Conservation (phyloP, 2,888 invertebrate genomes). For the Nebria brevicollis region DNA sequence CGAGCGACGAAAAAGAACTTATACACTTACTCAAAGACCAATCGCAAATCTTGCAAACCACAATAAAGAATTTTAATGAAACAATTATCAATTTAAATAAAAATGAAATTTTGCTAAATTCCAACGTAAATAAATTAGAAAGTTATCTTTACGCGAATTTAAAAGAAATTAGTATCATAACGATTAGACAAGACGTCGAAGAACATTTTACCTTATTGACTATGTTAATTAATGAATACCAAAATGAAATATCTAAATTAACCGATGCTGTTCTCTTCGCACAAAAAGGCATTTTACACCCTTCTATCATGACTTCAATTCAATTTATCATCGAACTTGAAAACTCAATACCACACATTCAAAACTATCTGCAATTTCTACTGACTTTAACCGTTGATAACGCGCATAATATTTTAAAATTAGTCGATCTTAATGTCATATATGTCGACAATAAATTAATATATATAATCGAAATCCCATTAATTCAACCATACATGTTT, state of each 20-base stretch:
- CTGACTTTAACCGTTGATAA: neutral
- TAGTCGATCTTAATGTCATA: constrained; percentile 26
- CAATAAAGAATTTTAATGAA: constrained; percentile 24
- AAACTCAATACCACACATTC: constrained; percentile 17
- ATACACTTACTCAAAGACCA: constrained; percentile 24
- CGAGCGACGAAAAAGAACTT: constrained; percentile 25
- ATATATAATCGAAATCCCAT: constrained; percentile 30
- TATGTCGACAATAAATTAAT: constrained; percentile 31
- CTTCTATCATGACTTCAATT: neutral
- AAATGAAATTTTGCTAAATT: no score
- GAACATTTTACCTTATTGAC: no score
- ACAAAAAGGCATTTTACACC: constrained; percentile 6
- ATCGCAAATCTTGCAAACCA: constrained; percentile 22
- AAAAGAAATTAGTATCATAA: no score
- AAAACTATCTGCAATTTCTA: constrained; percentile 23
- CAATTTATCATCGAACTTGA: constrained; percentile 17
- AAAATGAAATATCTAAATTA: constrained; percentile 15
- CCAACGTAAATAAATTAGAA: no score
- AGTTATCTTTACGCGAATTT: no score
- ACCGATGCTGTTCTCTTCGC: neutral
- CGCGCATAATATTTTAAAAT: constrained; percentile 11
- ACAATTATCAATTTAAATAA: no score
- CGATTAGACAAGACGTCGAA: no score
- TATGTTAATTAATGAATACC: neutral
- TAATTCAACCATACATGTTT: constrained; percentile 19